Conservation (phyloP, 2,113 vertebrate genomes). For the Heterocephalus glaber region DNA sequence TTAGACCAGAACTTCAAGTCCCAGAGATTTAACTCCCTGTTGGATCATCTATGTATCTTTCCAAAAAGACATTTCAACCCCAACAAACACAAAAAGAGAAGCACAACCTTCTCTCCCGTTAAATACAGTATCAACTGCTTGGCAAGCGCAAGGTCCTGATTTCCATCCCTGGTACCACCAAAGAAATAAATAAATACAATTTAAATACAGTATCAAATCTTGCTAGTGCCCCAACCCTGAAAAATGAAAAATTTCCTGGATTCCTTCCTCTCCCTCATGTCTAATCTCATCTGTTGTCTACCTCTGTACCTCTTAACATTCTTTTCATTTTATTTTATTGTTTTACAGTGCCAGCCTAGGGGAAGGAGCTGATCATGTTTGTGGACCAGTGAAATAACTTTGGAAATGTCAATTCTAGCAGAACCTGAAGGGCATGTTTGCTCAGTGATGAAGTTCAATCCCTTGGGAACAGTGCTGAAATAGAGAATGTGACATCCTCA, state of each 20-base stretch:
- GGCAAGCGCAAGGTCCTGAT: too few species aligned
- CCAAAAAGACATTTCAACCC: neutral
- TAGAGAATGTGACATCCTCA: neutral
- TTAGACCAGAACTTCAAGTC: neutral
- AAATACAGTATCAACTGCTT: neutral
- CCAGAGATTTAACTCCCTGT: neutral
- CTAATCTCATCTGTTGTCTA: neutral
- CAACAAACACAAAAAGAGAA: neutral
- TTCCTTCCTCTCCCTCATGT: neutral
- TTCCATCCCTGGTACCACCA: too few species aligned
- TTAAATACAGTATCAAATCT: neutral
- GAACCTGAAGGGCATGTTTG: neutral
- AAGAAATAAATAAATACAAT: too few species aligned
- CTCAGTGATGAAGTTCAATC: neutral
- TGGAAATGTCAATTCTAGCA: neutral
- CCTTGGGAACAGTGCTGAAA: neutral
- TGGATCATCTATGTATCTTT: neutral
- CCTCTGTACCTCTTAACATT: too few species aligned
- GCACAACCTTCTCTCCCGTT: neutral
- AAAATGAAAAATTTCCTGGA: neutral
- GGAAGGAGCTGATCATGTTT: neutral
- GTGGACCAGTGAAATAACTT: neutral
- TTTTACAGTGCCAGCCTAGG: neutral
- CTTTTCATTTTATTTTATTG: neutral
- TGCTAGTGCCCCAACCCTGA: neutral